Evolutionary conservation across 2,113 vertebrate genomes (phyloP).

Genomic region (Nothocercus julius): DNA sequence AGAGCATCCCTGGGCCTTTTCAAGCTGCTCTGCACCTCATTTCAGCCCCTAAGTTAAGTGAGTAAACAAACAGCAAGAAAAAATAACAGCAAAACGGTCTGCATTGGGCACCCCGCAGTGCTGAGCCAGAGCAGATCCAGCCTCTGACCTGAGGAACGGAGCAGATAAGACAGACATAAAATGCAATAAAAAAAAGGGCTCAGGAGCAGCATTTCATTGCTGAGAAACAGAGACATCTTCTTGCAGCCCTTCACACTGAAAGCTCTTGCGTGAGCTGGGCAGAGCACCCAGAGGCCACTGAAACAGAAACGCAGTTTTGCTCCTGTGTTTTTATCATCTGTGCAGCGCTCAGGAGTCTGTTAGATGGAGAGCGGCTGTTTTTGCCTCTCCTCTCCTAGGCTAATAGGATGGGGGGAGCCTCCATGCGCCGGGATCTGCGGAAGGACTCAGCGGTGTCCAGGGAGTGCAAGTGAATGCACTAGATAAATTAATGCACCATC

Average conservation of each 20-base stretch:
- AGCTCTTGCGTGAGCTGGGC: background rate
- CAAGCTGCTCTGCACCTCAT: background rate
- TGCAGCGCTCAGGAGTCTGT: background rate
- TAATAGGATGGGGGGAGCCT: background rate
- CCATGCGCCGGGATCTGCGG: accelerated
- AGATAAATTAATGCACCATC: background rate
- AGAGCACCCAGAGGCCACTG: slow-evolving; percentile 1
- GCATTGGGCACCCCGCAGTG: background rate
- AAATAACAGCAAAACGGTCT: slow-evolving; percentile 33
- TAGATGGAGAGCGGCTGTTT: background rate
- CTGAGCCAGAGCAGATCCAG: background rate
- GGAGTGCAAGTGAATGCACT: background rate
- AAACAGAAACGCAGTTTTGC: slow-evolving; percentile 8
- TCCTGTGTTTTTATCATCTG: slow-evolving; percentile 21
- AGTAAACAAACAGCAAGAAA: background rate
- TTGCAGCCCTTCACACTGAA: background rate
- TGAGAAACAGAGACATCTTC: background rate
- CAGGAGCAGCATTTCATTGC: background rate
- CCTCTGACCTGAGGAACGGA: slow-evolving; percentile 32
- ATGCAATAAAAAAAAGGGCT: background rate
- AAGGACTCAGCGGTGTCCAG: background rate
- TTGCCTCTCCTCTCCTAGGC: background rate
- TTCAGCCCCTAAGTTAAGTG: background rate
- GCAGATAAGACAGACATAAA: background rate
- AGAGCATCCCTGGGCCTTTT: background rate